These are phyloP conservation scores for Euura saliciscinereae DNA, from an alignment of 1,140 invertebrate genomes.

Conservation along the genomic window DNA sequence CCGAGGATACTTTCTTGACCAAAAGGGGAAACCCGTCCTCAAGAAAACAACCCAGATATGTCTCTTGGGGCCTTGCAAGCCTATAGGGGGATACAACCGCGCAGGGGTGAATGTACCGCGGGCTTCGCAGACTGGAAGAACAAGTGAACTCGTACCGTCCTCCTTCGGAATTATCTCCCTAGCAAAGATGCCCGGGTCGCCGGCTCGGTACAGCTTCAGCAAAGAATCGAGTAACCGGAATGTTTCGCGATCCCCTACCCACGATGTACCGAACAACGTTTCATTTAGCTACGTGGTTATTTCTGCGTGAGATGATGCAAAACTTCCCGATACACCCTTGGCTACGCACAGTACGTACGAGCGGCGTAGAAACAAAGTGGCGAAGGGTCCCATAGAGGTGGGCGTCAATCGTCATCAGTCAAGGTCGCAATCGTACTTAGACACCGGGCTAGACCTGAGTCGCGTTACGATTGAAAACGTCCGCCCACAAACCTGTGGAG, in stretches of 20 bases:
- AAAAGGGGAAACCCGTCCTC: slow-evolving; percentile 45
- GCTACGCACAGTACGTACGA: too few species aligned
- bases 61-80: slow-evolving; percentile 43
- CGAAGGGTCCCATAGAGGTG: too few species aligned
- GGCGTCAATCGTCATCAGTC: too few species aligned
- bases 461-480: not conserved
- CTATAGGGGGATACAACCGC: slow-evolving; percentile 36
- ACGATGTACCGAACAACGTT: too few species aligned
- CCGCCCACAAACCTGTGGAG: not conserved
- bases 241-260: too few species aligned
- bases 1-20: slow-evolving; percentile 39
- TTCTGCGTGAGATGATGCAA: too few species aligned
- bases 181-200: not conserved
- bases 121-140: slow-evolving; percentile 42
- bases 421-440: too few species aligned
- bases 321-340: too few species aligned
- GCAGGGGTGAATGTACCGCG: slow-evolving; percentile 52
- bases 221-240: not conserved
- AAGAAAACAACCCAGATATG: slow-evolving; percentile 52
- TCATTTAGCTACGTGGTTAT: too few species aligned
- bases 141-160: slow-evolving; percentile 48
- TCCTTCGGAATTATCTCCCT: not conserved
- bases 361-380: too few species aligned
- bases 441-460: not conserved
- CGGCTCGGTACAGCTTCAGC: slow-evolving; percentile 3